These are phyloP conservation scores for Caenorhabditis angaria DNA, from an alignment of 2,888 invertebrate species.

Conservation along the genomic window DNA sequence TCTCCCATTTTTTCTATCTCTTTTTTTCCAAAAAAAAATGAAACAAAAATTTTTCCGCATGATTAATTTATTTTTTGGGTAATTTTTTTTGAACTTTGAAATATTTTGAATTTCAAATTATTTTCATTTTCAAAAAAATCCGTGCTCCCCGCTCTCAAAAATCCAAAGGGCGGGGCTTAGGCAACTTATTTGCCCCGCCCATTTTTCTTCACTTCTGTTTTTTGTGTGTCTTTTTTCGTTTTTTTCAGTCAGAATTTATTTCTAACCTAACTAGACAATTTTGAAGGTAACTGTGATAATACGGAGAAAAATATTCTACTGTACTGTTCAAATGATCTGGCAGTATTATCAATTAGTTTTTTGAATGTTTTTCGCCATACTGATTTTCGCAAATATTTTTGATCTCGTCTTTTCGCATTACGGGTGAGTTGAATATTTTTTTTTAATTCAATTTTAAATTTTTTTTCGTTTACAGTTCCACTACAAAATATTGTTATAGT, in stretches of 20 bases:
- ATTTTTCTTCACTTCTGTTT: too few species aligned
- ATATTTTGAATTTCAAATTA: not conserved
- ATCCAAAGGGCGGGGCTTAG: too few species aligned
- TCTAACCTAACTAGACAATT: too few species aligned
- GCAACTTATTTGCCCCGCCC: too few species aligned
- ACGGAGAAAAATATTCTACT: too few species aligned
- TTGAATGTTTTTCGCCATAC: conserved; percentile 2
- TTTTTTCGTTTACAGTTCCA: conserved; percentile 20
- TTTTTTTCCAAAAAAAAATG: not conserved
- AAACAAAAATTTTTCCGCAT: conserved; percentile 4
- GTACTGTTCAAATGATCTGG: conserved; percentile 1
- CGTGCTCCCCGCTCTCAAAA: too few species aligned
- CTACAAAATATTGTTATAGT: conserved; percentile 65
- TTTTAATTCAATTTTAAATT: not conserved
- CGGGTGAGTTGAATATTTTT: not conserved
- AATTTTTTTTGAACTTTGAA: not conserved
- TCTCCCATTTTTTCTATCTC: not conserved
- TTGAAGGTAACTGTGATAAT: too few species aligned
- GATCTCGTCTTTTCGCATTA: not conserved
- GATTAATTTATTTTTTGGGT: not conserved
- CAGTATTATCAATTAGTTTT: not conserved
- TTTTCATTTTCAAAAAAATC: not conserved
- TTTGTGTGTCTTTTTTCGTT: too few species aligned
- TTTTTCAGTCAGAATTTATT: too few species aligned
- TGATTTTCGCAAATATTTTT: conserved; percentile 4